These are phyloP conservation scores for Pipa parva DNA, from an alignment of 2,113 vertebrate species.

Conservation along the genomic window DNA sequence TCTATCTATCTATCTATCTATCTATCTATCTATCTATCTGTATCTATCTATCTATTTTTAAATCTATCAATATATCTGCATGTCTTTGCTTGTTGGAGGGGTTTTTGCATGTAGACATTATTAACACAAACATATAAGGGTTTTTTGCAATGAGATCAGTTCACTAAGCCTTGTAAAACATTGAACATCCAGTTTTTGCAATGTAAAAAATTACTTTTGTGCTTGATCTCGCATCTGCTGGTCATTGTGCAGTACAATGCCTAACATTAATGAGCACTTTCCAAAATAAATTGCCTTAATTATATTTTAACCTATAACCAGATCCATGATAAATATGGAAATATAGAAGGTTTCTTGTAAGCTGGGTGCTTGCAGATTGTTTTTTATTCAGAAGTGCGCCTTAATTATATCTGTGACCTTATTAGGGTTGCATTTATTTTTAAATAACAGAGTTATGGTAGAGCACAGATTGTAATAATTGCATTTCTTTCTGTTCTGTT, in stretches of 20 bases:
- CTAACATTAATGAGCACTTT: slow-evolving; percentile 4
- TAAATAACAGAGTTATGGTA: neutral
- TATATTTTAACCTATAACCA: slow-evolving; percentile 26
- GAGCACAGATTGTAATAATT: neutral
- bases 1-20: too few relatives aligned
- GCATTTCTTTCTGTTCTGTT: neutral
- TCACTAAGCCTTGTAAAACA: too few relatives aligned
- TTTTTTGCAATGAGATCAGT: too few relatives aligned
- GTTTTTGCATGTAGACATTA: too few relatives aligned
- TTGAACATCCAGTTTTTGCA: neutral
- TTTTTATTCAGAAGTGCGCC: neutral
- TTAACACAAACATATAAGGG: too few relatives aligned
- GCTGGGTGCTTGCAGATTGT: neutral
- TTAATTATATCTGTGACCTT: slow-evolving; percentile 16
- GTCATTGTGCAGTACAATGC: neutral
- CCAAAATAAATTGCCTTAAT: slow-evolving; percentile 9
- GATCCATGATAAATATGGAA: slow-evolving; percentile 8
- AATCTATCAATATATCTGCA: too few relatives aligned
- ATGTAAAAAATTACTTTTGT: neutral
- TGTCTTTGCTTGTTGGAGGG: too few relatives aligned
- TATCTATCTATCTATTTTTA: too few relatives aligned
- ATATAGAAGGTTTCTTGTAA: slow-evolving; percentile 10
- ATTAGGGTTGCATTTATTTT: slow-evolving; percentile 20
- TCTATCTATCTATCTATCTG: too few relatives aligned
- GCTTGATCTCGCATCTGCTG: neutral